Percentiles rank a stretch among this genome's conserved stretches.
phyloP scores from a whole-genome alignment of 92 coral and sea anemone genomes.

The Phenganax subtilis region DNA sequence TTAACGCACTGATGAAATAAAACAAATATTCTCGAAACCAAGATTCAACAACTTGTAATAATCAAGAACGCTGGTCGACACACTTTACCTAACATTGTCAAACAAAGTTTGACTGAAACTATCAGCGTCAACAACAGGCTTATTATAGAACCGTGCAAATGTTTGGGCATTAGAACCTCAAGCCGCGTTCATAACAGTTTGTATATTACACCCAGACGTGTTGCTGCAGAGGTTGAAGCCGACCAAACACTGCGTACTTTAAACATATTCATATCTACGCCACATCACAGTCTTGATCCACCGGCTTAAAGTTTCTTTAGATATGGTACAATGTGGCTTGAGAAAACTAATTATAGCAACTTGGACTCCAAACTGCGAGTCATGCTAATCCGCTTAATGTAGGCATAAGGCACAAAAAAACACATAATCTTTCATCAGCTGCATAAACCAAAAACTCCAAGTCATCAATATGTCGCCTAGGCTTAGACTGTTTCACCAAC shows the following conservation, averaged over 20 bases:
- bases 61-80: too few species aligned
- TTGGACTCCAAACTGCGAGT: constrained; percentile 19
- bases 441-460: too few species aligned
- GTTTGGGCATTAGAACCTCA: background rate
- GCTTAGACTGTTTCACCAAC: too few species aligned
- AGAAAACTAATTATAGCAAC: constrained; percentile 46
- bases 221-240: background rate
- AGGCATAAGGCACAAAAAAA: too few species aligned
- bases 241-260: constrained; percentile 25
- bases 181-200: background rate
- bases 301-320: constrained; percentile 47
- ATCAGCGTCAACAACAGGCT: background rate
- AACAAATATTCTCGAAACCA: too few species aligned
- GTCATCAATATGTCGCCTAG: too few species aligned
- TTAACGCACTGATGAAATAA: too few species aligned
- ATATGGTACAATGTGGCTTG: constrained; percentile 41
- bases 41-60: too few species aligned
- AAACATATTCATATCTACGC: constrained; percentile 43
- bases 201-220: background rate
- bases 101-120: too few species aligned
- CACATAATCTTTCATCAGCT: too few species aligned
- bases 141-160: constrained; percentile 1
- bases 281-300: constrained; percentile 45
- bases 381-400: too few species aligned
- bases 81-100: too few species aligned